Evolutionary conservation across 2,113 vertebrate genomes (phyloP).

Genomic region (Marcusenius ussheri): DNA sequence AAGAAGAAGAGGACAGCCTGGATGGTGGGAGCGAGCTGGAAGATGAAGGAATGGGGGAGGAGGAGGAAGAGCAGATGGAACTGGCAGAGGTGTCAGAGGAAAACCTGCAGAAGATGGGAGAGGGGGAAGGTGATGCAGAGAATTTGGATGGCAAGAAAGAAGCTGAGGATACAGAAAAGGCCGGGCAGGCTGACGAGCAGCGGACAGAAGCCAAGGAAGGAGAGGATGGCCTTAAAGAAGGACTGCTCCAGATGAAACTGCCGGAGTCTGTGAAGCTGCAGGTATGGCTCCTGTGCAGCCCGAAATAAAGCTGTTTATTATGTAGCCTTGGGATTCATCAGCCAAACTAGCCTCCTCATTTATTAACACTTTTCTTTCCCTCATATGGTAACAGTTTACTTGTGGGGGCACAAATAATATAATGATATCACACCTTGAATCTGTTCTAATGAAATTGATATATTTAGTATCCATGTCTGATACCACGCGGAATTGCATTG

Average conservation of each 20-base stretch:
- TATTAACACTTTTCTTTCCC: not conserved
- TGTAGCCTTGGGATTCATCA: not conserved
- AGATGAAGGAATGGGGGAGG: constrained; percentile 37
- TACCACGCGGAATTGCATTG: not conserved
- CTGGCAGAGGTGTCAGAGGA: constrained; percentile 42
- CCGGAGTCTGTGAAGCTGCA: constrained; percentile 90
- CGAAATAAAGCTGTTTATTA: not conserved
- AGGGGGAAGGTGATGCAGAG: constrained; percentile 51
- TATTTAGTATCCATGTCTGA: not conserved
- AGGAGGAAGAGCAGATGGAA: constrained; percentile 42
- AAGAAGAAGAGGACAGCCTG: constrained; percentile 27
- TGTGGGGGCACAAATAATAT: not conserved
- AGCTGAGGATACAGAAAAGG: constrained; percentile 18
- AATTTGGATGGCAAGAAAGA: constrained; percentile 18
- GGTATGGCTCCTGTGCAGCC: constrained; percentile 48
- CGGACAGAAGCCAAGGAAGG: constrained; percentile 45
- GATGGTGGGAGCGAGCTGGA: constrained; percentile 48
- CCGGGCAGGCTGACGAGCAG: constrained; percentile 21
- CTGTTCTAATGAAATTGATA: not conserved
- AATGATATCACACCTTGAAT: not conserved
- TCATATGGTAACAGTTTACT: not conserved
- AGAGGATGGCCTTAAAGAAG: constrained; percentile 64
- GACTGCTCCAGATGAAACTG: constrained; percentile 88
- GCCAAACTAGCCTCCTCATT: not conserved
- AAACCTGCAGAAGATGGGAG: constrained; percentile 47